These are phyloP conservation scores for Schizaphis graminum DNA, from an alignment of 2,888 invertebrate species.

Conservation along the genomic window DNA sequence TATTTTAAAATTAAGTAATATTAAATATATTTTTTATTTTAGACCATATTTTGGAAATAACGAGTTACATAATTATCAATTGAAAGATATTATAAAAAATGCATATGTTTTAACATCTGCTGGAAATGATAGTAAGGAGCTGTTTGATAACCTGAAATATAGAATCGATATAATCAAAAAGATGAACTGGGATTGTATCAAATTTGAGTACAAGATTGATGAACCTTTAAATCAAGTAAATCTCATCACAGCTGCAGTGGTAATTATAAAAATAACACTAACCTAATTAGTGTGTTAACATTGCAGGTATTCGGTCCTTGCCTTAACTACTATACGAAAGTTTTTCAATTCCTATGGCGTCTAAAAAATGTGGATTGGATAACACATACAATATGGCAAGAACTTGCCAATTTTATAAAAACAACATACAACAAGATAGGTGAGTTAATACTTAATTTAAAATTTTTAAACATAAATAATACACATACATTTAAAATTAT, in stretches of 20 bases:
- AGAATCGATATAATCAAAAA: background rate
- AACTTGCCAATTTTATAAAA: background rate
- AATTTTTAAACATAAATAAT: background rate
- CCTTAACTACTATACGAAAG: background rate
- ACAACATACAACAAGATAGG: background rate
- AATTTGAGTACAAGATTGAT: conserved; percentile 32
- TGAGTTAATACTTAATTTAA: background rate
- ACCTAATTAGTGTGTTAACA: background rate
- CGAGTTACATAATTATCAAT: conserved; percentile 21
- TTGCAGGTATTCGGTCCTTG: conserved; percentile 21
- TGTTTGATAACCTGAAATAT: conserved; percentile 16
- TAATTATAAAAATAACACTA: background rate
- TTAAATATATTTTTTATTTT: background rate
- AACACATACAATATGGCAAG: background rate
- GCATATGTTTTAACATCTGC: conserved; percentile 31
- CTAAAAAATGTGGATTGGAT: conserved; percentile 41
- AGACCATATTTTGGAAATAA: conserved; percentile 35
- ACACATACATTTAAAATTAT: background rate
- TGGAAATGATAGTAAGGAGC: background rate
- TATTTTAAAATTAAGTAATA: background rate
- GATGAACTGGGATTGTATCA: conserved; percentile 45
- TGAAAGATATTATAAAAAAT: conserved; percentile 22
- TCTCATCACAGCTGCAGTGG: background rate
- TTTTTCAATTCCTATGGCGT: conserved; percentile 46
- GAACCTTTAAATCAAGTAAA: conserved; percentile 36